Evolutionary conservation across 2,888 invertebrate genomes (phyloP).

Genomic region (Dolichomitus sp.): DNA sequence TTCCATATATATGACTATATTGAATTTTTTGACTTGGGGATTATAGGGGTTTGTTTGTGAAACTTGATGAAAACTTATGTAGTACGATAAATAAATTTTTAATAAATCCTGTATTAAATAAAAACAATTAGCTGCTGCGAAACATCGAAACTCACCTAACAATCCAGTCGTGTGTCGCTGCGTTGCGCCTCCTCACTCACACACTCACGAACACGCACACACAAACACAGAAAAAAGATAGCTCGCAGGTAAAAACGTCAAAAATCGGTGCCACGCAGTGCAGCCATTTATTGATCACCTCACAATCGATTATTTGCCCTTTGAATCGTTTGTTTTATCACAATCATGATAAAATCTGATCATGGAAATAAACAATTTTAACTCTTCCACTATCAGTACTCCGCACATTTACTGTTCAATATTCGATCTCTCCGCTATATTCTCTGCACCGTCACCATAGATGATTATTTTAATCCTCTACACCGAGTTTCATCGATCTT

Average conservation of each 20-base stretch:
- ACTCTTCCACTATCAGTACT: conserved; percentile 6
- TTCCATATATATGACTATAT: too few relatives aligned
- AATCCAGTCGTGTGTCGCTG: background rate
- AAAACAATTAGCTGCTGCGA: background rate
- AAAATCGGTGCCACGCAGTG: background rate
- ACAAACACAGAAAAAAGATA: conserved; percentile 14
- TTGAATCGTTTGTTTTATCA: background rate
- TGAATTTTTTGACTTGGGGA: too few relatives aligned
- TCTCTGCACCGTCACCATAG: background rate
- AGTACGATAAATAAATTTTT: too few relatives aligned
- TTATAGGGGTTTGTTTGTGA: too few relatives aligned
- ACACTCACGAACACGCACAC: conserved; percentile 21
- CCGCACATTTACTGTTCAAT: background rate
- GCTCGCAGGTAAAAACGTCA: background rate
- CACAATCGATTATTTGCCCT: background rate
- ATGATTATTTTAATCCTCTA: background rate
- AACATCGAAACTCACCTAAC: conserved; percentile 16
- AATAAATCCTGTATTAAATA: background rate
- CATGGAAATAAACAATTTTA: background rate
- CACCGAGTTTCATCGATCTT: background rate
- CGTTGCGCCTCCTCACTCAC: conserved; percentile 1
- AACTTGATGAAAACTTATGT: too few relatives aligned
- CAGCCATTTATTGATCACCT: background rate
- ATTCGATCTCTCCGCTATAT: background rate
- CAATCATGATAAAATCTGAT: background rate